Conservation (phyloP, 1,140 invertebrate species). For the Drosophila orena region DNA sequence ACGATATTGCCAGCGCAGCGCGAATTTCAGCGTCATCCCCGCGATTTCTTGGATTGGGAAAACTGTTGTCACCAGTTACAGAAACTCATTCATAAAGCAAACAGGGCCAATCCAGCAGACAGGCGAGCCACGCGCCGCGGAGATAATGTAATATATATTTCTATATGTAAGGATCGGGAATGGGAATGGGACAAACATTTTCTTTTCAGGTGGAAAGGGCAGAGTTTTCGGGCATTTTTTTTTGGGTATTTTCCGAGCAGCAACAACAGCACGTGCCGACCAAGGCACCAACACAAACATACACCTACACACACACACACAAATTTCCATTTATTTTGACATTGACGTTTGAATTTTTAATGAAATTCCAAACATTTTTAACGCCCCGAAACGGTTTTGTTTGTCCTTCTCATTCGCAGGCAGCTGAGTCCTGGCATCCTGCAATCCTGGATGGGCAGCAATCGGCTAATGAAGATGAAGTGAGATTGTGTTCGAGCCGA, state of each 20-base stretch:
- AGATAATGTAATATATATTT: constrained; percentile 53
- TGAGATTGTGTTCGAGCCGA: constrained; percentile 59
- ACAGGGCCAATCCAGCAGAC: constrained; percentile 36
- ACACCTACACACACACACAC: constrained; percentile 36
- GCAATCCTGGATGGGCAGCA: constrained; percentile 31
- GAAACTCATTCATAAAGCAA: constrained; percentile 75
- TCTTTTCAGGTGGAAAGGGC: constrained; percentile 33
- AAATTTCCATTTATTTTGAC: constrained; percentile 81
- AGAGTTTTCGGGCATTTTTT: background rate
- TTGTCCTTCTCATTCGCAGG: constrained; percentile 33
- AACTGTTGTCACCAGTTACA: constrained; percentile 36
- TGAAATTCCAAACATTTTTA: constrained; percentile 82
- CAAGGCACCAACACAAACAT: constrained; percentile 16
- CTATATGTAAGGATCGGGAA: background rate
- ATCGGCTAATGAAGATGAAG: constrained; percentile 77
- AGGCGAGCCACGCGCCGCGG: constrained; percentile 30
- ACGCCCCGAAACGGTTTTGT: constrained; percentile 60
- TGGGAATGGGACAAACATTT: constrained; percentile 7
- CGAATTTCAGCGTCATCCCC: constrained; percentile 23
- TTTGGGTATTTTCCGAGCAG: constrained; percentile 1
- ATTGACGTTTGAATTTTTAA: constrained; percentile 83
- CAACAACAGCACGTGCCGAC: constrained; percentile 65
- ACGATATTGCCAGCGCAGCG: constrained; percentile 39
- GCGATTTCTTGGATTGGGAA: constrained; percentile 11
- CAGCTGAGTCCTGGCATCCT: constrained; percentile 42